These are phyloP conservation scores for Parazoanthus atlanticus DNA, from an alignment of 92 coral and sea anemone species.

Conservation along the genomic window DNA sequence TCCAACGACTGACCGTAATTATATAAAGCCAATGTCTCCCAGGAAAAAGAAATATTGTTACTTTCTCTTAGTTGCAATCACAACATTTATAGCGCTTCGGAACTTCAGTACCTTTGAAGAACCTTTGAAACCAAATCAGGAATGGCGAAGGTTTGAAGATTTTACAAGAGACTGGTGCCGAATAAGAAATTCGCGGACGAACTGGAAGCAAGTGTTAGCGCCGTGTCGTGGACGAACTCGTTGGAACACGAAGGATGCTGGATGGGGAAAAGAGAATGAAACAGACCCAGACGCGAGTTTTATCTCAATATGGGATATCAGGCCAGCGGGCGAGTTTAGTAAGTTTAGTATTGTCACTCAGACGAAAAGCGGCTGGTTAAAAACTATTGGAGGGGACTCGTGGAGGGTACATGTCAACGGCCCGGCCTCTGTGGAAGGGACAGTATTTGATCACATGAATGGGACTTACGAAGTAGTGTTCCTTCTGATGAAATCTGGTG, in stretches of 20 bases:
- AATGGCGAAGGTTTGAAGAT: conserved; percentile 42
- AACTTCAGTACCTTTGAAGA: conserved; percentile 16
- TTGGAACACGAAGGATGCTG: conserved; percentile 66
- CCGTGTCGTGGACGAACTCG: conserved; percentile 77
- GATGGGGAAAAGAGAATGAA: conserved; percentile 62
- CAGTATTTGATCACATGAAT: conserved; percentile 80
- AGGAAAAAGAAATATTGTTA: conserved; percentile 26
- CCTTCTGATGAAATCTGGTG: conserved; percentile 75
- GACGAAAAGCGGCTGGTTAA: conserved; percentile 58
- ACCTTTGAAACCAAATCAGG: background rate
- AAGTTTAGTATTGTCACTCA: conserved; percentile 75
- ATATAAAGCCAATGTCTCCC: background rate
- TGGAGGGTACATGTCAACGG: conserved; percentile 88
- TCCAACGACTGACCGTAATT: background rate
- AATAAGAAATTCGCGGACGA: conserved; percentile 70
- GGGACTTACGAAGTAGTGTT: conserved; percentile 91
- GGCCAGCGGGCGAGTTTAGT: conserved; percentile 91
- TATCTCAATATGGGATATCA: conserved; percentile 83
- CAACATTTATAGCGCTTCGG: conserved; percentile 13
- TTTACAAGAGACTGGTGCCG: conserved; percentile 89
- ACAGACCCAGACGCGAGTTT: conserved; percentile 81
- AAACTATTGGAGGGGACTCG: conserved; percentile 88
- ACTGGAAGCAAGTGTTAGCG: conserved; percentile 83
- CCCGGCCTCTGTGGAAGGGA: conserved; percentile 86
- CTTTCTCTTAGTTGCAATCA: background rate